Evolutionary conservation across 2,888 invertebrate genomes (phyloP), one percentile per base, ranked within the genome.

Genomic region (Saturnia japonica): DNA sequence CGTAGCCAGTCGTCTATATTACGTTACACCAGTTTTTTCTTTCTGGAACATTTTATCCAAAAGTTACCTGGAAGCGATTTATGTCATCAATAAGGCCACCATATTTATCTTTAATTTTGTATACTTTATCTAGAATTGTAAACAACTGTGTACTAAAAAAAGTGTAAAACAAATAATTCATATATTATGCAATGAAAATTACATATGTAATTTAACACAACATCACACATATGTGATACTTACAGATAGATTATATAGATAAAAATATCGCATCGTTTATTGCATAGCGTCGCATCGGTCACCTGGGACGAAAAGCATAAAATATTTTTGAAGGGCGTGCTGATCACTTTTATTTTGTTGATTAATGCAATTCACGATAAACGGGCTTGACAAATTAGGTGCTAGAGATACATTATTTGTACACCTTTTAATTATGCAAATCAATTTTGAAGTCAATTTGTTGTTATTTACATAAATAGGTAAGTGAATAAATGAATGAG

Each of bases 301-400:
- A 12, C 42, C n/a, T 66, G 42, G 19, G 25, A 42, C 67, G 19
- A 12, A 9, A 64, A n/a, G 7, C 19, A 16, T n/a, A 42, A 67
- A 67, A 67, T 9, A 70, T 70, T 54, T 77, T 73, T 70, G 71
- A 76, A 75, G 77, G 80, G 84, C 66, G 80, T 70, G 78, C 74
- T 75, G 79, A 80, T 83, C 85, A 82, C 74, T 80, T 85, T 84
- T 80, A 78, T 83, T 81, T 74, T 68, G 70, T 78, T 82, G 78
- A 84, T 82, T 80, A 79, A 82, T 79, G 76, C 76, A 75, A 80
- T 84, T 85, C 82, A 73, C 76, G 75, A 75, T 78, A 77, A 82
- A 82, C 73, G 79, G 76, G 71, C 67, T 73, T 75, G 69, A 74
- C 73, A 82, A 81, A 85, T 84, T 82, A 83, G 80, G 78, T 74